These are phyloP conservation scores for Apis laboriosa DNA, from an alignment of 1,140 invertebrate genomes.

Conservation along the genomic window DNA sequence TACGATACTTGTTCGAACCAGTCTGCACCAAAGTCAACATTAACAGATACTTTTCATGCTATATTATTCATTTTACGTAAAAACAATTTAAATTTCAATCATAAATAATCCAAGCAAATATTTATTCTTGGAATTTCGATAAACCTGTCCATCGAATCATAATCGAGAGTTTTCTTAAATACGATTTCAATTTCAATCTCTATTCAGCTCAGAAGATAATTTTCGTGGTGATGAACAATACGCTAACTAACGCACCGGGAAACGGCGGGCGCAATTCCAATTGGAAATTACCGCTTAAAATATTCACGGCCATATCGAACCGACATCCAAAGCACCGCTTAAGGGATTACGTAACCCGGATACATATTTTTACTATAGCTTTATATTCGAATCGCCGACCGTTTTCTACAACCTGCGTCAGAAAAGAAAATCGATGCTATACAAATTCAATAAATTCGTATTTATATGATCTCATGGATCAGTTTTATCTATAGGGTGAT, in stretches of 20 bases:
- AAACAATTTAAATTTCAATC: background rate
- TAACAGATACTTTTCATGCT: background rate
- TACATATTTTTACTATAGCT: conserved; percentile 25
- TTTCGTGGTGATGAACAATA: conserved; percentile 16
- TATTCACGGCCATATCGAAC: conserved; percentile 30
- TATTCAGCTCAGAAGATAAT: background rate
- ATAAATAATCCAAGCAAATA: background rate
- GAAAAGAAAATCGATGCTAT: background rate
- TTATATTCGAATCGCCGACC: conserved; percentile 1
- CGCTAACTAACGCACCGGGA: conserved; percentile 9
- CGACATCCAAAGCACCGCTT: conserved; percentile 1
- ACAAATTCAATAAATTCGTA: background rate
- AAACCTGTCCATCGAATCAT: background rate
- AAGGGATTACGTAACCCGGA: conserved; percentile 22
- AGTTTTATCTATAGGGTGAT: background rate
- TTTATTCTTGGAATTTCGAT: background rate
- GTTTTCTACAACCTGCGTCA: background rate
- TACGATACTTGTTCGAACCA: background rate
- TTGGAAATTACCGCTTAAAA: conserved; percentile 33
- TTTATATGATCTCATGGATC: background rate
- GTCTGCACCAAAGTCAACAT: background rate
- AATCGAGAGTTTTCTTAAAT: background rate
- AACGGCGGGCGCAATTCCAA: conserved; percentile 14
- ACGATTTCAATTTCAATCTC: background rate
- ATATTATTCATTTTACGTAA: background rate